Percentiles rank a stretch among this genome's conserved stretches.
phyloP scores from a whole-genome alignment of 2,113 vertebrate species.

The Nematolebias whitei region DNA sequence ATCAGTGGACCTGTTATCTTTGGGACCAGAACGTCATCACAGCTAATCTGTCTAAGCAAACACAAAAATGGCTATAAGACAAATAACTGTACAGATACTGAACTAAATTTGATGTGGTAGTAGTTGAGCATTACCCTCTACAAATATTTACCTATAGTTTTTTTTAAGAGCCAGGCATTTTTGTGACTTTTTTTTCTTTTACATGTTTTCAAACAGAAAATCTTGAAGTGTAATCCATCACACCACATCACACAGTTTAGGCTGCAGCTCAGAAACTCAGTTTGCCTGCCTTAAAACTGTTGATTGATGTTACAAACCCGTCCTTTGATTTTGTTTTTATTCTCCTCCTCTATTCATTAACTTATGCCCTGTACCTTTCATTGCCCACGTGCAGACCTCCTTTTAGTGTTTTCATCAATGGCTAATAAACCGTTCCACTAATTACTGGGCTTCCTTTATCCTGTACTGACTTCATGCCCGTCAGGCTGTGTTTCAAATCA shows the following conservation, averaged over 20 bases:
- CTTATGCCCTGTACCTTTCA: conserved; percentile 42
- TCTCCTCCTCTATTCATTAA: conserved; percentile 65
- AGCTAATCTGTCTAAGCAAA: no score
- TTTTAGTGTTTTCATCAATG: conserved; percentile 51
- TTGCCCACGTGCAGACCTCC: conserved; percentile 40
- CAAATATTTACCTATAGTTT: no score
- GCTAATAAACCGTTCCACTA: conserved; percentile 54
- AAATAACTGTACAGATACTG: no score
- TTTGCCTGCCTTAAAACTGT: background rate
- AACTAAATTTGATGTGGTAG: no score
- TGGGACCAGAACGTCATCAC: no score
- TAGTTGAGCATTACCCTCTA: no score
- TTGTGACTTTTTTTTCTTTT: background rate
- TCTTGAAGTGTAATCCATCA: background rate
- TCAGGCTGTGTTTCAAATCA: conserved; percentile 30
- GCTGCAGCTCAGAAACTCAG: conserved; percentile 26
- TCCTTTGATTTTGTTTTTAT: conserved; percentile 12
- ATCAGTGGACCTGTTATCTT: no score
- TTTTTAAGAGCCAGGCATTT: no score
- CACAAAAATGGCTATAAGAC: no score
- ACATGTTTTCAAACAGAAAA: background rate
- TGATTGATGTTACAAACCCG: conserved; percentile 15
- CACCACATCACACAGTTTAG: background rate
- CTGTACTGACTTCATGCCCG: conserved; percentile 56
- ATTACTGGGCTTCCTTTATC: conserved; percentile 49